Evolutionary conservation across 2,888 invertebrate species (phyloP).

Genomic region (Abscondita cerata): DNA sequence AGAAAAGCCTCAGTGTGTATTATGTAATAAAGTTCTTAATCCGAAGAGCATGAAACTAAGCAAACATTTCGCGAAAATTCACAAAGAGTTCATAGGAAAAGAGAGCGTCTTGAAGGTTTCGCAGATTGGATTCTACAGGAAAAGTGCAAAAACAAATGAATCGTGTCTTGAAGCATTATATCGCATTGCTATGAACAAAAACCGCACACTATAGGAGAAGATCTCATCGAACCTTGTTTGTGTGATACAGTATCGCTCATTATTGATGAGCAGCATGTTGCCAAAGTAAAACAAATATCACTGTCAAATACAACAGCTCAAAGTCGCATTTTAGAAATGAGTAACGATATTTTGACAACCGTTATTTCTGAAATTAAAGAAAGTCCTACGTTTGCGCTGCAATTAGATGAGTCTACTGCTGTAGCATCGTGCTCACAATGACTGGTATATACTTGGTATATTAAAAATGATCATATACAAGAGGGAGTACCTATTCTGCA

Average conservation of each 20-base stretch:
- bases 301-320: background rate
- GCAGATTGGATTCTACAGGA: background rate
- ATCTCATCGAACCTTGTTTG: no score
- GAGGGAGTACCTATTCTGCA: conserved; percentile 30
- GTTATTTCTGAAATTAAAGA: conserved; percentile 5
- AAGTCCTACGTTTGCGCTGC: background rate
- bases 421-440: background rate
- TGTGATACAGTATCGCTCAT: no score
- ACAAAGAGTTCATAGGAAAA: conserved; percentile 28
- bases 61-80: conserved; percentile 39
- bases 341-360: background rate
- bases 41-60: conserved; percentile 21
- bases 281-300: background rate
- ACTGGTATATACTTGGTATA: no score
- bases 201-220: no score
- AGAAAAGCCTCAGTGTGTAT: conserved; percentile 36
- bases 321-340: background rate
- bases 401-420: background rate
- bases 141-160: background rate
- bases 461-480: background rate
- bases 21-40: conserved; percentile 12
- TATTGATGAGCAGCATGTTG: no score
- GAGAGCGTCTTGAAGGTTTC: conserved; percentile 11
- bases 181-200: no score
- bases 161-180: conserved; percentile 9